A percentile compares a stretch with the other conserved stretches of the same genome.
Evolutionary conservation across 1,140 invertebrate species (phyloP).

Genomic region (Akabosia matsudoensis): DNA sequence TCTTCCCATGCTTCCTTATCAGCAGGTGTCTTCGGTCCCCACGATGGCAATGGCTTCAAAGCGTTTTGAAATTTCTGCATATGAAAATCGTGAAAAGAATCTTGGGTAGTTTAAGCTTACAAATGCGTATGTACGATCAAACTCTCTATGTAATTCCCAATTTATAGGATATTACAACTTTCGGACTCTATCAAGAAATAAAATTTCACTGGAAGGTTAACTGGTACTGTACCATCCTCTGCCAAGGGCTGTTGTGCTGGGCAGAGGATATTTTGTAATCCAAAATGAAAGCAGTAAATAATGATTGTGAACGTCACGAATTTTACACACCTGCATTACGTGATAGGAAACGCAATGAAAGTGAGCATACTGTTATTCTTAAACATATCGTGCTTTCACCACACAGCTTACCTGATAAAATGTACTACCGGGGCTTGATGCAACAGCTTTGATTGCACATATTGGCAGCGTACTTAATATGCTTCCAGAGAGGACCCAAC

Average conservation of each 20-base stretch:
- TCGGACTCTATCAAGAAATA: no score
- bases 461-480: neutral
- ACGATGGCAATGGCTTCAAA: neutral
- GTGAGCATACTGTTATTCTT: neutral
- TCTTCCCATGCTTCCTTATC: neutral
- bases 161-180: no score
- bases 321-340: neutral
- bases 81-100: neutral
- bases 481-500: neutral
- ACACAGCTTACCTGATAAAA: neutral
- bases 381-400: neutral
- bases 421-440: neutral
- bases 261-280: no score
- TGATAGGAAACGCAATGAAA: neutral
- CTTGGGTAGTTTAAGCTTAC: neutral
- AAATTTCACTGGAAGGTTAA: no score
- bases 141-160: neutral
- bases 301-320: neutral
- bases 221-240: no score
- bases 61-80: neutral
- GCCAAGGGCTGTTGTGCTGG: no score
- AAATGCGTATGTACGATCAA: neutral
- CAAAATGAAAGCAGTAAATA: no score
- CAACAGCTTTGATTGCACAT: neutral
- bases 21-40: slow-evolving; percentile 2